Evolutionary conservation across 1,140 invertebrate genomes (phyloP).

Genomic region (Grapholita molesta): DNA sequence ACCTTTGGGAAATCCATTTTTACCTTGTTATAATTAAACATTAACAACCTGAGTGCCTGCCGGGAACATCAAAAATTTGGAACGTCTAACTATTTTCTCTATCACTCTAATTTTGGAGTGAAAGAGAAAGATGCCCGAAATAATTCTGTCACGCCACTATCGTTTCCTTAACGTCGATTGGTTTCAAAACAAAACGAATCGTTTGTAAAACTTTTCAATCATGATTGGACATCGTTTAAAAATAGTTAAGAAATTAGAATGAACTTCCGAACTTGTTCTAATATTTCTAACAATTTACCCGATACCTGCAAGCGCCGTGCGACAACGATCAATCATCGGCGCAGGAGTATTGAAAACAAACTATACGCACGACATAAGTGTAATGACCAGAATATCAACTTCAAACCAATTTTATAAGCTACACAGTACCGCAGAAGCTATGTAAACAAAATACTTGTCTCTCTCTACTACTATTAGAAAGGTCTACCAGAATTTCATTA

Average conservation of each 20-base stretch:
- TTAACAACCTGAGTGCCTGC: too few species aligned
- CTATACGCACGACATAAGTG: background rate
- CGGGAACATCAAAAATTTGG: too few species aligned
- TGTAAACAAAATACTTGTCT: too few species aligned
- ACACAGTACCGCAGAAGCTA: background rate
- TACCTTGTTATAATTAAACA: too few species aligned
- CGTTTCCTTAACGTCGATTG: background rate
- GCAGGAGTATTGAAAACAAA: slow-evolving; percentile 54
- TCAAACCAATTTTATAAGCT: background rate
- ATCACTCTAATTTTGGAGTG: too few species aligned
- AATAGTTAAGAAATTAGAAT: background rate
- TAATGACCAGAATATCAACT: background rate
- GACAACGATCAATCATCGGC: slow-evolving; percentile 59
- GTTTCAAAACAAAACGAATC: background rate
- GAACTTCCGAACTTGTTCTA: slow-evolving; percentile 27
- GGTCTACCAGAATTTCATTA: too few species aligned
- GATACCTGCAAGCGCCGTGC: slow-evolving; percentile 24
- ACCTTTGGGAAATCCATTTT: too few species aligned
- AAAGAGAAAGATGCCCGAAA: too few species aligned
- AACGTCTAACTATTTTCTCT: too few species aligned
- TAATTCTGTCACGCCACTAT: background rate
- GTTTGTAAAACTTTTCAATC: background rate
- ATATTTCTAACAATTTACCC: slow-evolving; percentile 26
- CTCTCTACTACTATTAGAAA: too few species aligned
- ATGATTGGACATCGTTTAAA: background rate